Conservation (phyloP, 1,140 invertebrate genomes). For the Drosophila sp. region DNA sequence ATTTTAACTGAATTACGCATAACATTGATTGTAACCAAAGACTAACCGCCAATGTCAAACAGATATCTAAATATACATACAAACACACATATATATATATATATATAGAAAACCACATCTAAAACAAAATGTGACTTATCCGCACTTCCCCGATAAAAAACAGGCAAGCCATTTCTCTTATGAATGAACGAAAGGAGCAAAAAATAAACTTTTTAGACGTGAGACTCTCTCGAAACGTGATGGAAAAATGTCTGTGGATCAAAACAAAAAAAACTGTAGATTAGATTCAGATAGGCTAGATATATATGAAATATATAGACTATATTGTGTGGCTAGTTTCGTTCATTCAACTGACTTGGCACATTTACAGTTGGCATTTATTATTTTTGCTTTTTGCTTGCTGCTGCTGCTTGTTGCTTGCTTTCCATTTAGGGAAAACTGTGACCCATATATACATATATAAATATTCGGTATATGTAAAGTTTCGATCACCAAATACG, state of each 20-base stretch:
- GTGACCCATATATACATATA: constrained; percentile 10
- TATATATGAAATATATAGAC: neutral
- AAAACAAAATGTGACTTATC: constrained; percentile 1
- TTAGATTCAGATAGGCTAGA: constrained; percentile 3
- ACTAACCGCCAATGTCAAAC: constrained; percentile 63
- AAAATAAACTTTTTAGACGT: constrained; percentile 5
- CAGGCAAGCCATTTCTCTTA: neutral
- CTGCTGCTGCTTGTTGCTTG: neutral
- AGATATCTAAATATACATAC: neutral
- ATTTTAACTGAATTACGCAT: constrained; percentile 33
- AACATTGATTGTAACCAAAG: constrained; percentile 32
- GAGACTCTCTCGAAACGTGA: neutral
- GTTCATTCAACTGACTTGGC: constrained; percentile 1
- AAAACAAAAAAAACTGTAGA: neutral
- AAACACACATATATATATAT: neutral
- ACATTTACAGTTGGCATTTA: constrained; percentile 12
- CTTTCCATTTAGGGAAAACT: constrained; percentile 7
- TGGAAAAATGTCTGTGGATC: neutral
- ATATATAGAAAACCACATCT: constrained; percentile 34
- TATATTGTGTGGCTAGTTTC: neutral
- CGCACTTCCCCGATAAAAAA: constrained; percentile 29
- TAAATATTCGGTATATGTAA: constrained; percentile 22
- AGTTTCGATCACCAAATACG: constrained; percentile 60
- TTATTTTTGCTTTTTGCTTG: neutral
- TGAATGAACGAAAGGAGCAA: constrained; percentile 2